phyloP scores from a whole-genome alignment of 2,888 invertebrate genomes.

The Acanthosepion pharaonis region DNA sequence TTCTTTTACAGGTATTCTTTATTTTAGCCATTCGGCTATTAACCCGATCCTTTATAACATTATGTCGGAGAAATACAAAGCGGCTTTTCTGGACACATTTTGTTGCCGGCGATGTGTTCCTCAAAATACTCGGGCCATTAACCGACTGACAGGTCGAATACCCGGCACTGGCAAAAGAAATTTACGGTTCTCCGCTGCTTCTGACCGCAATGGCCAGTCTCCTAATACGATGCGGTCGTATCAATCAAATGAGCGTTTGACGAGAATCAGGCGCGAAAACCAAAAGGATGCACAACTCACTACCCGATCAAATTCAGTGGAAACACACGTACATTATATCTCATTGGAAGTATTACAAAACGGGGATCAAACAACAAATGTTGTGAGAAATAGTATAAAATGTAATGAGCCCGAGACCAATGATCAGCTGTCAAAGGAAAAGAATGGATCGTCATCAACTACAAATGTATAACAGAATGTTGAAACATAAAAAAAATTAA shows the following conservation, averaged over 20 bases:
- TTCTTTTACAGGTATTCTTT: constrained; percentile 82
- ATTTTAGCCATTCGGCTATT: constrained; percentile 93
- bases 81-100: constrained; percentile 86
- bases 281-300: neutral
- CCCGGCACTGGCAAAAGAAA: neutral
- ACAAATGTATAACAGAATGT: neutral
- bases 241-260: neutral
- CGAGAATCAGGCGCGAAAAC: neutral
- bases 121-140: neutral
- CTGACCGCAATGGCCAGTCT: neutral
- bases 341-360: neutral
- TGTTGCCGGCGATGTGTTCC: constrained; percentile 64
- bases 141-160: neutral
- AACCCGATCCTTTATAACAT: constrained; percentile 95
- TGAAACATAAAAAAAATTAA: too few species aligned
- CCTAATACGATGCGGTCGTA: neutral
- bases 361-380: neutral
- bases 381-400: neutral
- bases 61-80: constrained; percentile 93
- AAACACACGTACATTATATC: neutral
- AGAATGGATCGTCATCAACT: neutral
- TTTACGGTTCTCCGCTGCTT: neutral
- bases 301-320: neutral
- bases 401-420: neutral
- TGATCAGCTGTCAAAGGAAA: too few species aligned